These are phyloP conservation scores for Caerostris extrusa DNA, from an alignment of 1,140 invertebrate species.

Conservation along the genomic window DNA sequence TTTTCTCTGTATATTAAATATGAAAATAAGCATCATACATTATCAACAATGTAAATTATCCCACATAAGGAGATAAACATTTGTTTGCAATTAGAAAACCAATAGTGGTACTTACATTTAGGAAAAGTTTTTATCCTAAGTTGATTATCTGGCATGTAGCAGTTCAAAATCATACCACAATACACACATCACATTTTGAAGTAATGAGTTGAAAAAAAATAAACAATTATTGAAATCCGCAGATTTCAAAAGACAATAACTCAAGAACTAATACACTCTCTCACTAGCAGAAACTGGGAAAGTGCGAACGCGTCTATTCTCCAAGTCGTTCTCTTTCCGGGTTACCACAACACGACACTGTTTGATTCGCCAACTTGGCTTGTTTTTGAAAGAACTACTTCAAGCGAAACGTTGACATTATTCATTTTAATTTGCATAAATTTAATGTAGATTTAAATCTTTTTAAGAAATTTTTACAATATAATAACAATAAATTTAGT, in stretches of 20 bases:
- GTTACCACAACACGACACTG: not conserved
- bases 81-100: not conserved
- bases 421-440: too few species aligned
- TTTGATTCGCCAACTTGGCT: not conserved
- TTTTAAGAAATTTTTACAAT: too few species aligned
- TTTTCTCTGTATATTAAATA: too few species aligned
- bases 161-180: not conserved
- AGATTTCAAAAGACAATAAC: not conserved
- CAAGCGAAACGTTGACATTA: too few species aligned
- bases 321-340: not conserved
- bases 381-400: too few species aligned
- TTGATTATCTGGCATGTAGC: not conserved
- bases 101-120: not conserved
- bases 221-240: not conserved
- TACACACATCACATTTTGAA: not conserved
- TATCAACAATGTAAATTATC: not conserved
- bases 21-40: too few species aligned
- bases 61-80: not conserved
- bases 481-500: too few species aligned
- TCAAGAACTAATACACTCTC: not conserved
- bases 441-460: too few species aligned
- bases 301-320: not conserved
- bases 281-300: not conserved
- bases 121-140: conserved; percentile 18
- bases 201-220: not conserved